Conservation (phyloP, 2,888 invertebrate species). For the Pharmacophagus antenor region DNA sequence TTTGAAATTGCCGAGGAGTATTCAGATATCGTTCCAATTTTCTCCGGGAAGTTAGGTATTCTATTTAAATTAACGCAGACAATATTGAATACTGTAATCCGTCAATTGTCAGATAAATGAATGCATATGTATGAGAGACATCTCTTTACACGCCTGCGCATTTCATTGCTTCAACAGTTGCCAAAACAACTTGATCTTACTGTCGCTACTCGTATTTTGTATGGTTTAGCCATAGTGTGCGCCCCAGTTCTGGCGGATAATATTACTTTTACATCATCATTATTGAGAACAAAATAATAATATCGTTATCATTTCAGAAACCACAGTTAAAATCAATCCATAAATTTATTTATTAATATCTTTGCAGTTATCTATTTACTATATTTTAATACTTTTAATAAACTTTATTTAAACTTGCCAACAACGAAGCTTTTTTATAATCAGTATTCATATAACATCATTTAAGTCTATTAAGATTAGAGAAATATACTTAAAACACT, state of each 20-base stretch:
- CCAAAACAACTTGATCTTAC: neutral
- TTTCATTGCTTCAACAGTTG: conserved; percentile 23
- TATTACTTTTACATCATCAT: neutral
- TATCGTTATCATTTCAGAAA: too few species aligned
- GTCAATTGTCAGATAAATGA: conserved; percentile 42
- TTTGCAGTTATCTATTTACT: too few species aligned
- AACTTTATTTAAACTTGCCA: too few species aligned
- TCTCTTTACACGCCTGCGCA: conserved; percentile 33
- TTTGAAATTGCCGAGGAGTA: conserved; percentile 67
- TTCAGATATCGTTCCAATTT: conserved; percentile 73
- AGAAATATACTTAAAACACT: too few species aligned
- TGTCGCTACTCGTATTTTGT: neutral
- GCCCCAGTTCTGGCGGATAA: neutral
- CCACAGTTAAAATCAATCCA: too few species aligned
- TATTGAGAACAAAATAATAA: too few species aligned
- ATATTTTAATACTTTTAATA: too few species aligned
- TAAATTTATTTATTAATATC: too few species aligned
- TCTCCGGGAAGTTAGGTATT: conserved; percentile 64
- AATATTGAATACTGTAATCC: conserved; percentile 67
- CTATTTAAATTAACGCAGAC: conserved; percentile 65
- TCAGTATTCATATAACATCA: too few species aligned
- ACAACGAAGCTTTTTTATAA: too few species aligned
- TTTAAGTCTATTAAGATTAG: too few species aligned
- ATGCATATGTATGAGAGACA: conserved; percentile 56
- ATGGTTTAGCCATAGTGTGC: neutral